These are phyloP conservation scores for Dorcus parallelipipedus DNA, from an alignment of 2,888 invertebrate genomes.

Conservation along the genomic window DNA sequence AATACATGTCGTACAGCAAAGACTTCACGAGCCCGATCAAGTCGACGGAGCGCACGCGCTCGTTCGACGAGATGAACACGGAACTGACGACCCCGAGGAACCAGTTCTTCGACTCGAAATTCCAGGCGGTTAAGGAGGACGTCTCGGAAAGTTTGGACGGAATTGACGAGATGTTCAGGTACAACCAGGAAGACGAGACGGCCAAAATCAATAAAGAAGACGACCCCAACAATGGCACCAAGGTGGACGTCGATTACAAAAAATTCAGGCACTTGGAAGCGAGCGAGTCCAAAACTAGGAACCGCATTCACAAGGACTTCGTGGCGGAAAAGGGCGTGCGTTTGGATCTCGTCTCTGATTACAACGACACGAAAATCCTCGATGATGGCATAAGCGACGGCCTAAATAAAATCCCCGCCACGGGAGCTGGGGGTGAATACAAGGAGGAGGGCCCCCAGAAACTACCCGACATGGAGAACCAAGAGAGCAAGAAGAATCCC, in stretches of 20 bases:
- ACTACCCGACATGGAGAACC: not conserved
- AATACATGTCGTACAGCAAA: constrained; percentile 25
- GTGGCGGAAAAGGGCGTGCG: constrained; percentile 50
- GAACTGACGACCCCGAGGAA: constrained; percentile 52
- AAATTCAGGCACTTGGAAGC: constrained; percentile 35
- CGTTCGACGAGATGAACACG: constrained; percentile 2
- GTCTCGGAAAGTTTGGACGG: constrained; percentile 15
- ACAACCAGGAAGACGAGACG: constrained; percentile 6
- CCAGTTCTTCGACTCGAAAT: constrained; percentile 49
- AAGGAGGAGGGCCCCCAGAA: not conserved
- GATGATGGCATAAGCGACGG: constrained; percentile 24
- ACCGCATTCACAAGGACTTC: constrained; percentile 36
- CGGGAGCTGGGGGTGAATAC: not conserved
- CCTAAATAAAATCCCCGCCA: not conserved
- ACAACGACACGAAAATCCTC: constrained; percentile 56
- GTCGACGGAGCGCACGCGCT: constrained; percentile 1
- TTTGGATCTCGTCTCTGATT: constrained; percentile 51
- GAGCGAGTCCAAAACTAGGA: constrained; percentile 35
- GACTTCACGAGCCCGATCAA: constrained; percentile 16
- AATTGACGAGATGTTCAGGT: constrained; percentile 22
- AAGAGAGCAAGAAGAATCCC: not conserved
- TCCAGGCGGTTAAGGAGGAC: constrained; percentile 52
- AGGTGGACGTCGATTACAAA: constrained; percentile 35
- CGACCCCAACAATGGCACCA: constrained; percentile 29
- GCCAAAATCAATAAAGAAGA: not conserved